Evolutionary conservation across 1,140 invertebrate genomes (phyloP).

Genomic region (Diachasmimorpha longicaudata): DNA sequence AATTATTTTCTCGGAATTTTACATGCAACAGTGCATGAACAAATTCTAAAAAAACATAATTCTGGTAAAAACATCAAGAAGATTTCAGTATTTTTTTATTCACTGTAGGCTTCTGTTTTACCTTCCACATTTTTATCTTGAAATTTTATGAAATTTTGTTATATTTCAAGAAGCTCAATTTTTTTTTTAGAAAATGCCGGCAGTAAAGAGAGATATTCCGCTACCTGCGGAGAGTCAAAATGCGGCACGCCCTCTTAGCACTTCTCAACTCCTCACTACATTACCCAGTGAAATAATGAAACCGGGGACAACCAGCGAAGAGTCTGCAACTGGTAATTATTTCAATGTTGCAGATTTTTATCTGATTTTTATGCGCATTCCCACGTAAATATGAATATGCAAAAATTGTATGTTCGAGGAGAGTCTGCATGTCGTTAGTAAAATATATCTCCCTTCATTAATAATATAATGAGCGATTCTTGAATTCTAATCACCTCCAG

Average conservation of each 20-base stretch:
- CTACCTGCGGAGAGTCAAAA: constrained; percentile 4
- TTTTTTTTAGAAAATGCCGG: constrained; percentile 51
- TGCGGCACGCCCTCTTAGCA: background rate
- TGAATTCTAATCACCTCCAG: constrained; percentile 17
- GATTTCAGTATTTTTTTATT: too few species aligned
- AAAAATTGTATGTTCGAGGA: too few species aligned
- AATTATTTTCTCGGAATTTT: background rate
- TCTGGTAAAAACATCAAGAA: too few species aligned
- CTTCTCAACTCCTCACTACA: background rate
- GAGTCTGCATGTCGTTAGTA: too few species aligned
- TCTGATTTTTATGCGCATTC: too few species aligned
- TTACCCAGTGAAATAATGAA: constrained; percentile 30
- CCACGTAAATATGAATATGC: too few species aligned
- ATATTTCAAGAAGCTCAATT: background rate
- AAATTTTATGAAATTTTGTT: too few species aligned
- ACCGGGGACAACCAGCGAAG: constrained; percentile 28
- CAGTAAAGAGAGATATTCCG: constrained; percentile 39
- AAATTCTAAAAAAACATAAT: background rate
- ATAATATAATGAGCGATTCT: too few species aligned
- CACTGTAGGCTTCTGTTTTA: too few species aligned
- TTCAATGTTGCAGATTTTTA: background rate
- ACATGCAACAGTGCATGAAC: background rate
- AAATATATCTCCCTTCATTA: too few species aligned
- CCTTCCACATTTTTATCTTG: too few species aligned
- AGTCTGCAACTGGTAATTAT: constrained; percentile 13